Percentiles rank a stretch among this genome's conserved stretches.
These are phyloP conservation scores for Ethmia dodecea DNA, from an alignment of 2,888 invertebrate genomes.

Conservation along the genomic window DNA sequence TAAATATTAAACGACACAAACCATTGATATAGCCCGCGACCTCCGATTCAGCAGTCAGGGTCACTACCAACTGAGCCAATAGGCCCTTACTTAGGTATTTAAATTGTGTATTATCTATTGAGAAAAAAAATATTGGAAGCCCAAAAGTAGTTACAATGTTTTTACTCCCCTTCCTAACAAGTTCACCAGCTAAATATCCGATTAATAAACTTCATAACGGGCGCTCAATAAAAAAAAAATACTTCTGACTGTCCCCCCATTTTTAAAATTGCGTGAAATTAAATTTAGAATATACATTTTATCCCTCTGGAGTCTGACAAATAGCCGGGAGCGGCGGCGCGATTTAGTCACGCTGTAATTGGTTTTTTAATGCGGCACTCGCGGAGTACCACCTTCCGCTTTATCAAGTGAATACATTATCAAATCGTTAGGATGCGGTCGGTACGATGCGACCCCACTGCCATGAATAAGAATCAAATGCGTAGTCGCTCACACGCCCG, in stretches of 20 bases:
- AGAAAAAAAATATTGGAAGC: too few relatives aligned
- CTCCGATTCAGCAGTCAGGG: too few relatives aligned
- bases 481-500: conserved; percentile 36
- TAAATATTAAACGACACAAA: too few relatives aligned
- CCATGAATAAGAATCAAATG: conserved; percentile 74
- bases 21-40: too few relatives aligned
- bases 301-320: conserved; percentile 74
- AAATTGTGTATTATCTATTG: too few relatives aligned
- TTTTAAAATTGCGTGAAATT: conserved; percentile 76
- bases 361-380: conserved; percentile 74
- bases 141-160: too few relatives aligned
- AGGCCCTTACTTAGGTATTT: too few relatives aligned
- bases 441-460: conserved; percentile 45
- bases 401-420: conserved; percentile 78
- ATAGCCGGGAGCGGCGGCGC: conserved; percentile 64
- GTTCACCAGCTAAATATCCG: conserved; percentile 33
- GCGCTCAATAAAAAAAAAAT: conserved; percentile 63
- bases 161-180: too few relatives aligned
- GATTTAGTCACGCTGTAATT: conserved; percentile 76
- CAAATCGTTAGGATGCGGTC: conserved; percentile 71
- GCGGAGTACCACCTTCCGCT: conserved; percentile 74
- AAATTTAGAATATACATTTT: conserved; percentile 74
- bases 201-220: conserved; percentile 57
- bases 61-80: too few relatives aligned
- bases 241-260: conserved; percentile 56